Evolutionary conservation across 37 sponge, comb jelly and placozoan genomes (phyloP).

Genomic region (Hexactinellida sp.): DNA sequence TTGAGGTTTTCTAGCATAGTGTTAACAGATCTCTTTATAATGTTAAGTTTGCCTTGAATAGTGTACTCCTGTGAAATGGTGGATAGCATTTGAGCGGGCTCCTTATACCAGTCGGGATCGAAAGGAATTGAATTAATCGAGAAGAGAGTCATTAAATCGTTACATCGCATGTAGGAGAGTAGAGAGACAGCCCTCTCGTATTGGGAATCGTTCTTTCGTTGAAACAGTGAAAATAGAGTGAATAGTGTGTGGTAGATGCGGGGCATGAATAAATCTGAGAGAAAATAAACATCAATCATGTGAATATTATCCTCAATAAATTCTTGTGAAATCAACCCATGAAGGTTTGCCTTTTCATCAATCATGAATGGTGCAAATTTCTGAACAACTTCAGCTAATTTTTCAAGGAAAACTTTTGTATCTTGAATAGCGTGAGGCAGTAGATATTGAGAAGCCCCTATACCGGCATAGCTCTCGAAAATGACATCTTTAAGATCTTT

Average conservation of each 20-base stretch:
- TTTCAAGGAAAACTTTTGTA: constrained; percentile 30
- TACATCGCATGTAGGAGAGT: background rate
- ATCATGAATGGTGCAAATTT: constrained; percentile 15
- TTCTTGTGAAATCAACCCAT: background rate
- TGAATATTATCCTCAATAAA: background rate
- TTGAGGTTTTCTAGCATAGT: background rate
- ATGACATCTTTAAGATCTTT: constrained; percentile 38
- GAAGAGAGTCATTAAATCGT: background rate
- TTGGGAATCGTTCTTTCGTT: background rate
- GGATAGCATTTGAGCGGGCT: background rate
- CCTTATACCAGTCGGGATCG: background rate
- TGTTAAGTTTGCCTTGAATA: background rate
- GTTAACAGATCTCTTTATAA: background rate
- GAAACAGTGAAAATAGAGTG: background rate
- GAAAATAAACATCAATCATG: background rate
- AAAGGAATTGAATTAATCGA: background rate
- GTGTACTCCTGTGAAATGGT: background rate
- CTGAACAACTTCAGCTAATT: constrained; percentile 15
- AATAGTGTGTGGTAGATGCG: background rate
- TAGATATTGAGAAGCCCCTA: constrained; percentile 58
- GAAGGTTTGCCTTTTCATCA: background rate
- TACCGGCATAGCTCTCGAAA: constrained; percentile 46
- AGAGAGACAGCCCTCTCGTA: background rate
- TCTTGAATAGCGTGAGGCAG: constrained; percentile 74
- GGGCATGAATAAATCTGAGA: background rate